Conservation (phyloP, 1,140 invertebrate genomes). For the Platyura marginata region DNA sequence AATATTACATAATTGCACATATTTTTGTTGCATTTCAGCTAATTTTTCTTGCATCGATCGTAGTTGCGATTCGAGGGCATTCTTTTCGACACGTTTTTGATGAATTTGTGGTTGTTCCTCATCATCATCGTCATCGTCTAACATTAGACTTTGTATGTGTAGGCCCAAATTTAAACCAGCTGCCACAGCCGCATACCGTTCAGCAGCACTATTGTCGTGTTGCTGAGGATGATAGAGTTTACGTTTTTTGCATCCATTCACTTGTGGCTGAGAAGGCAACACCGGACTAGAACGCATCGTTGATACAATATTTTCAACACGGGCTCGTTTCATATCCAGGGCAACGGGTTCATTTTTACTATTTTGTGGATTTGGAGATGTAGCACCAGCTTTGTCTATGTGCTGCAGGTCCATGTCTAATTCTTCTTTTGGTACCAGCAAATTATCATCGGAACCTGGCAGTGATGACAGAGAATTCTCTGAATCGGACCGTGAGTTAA, state of each 20-base stretch:
- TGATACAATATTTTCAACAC: constrained; percentile 87
- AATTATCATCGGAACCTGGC: constrained; percentile 34
- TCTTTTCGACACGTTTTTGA: constrained; percentile 68
- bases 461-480: constrained; percentile 44
- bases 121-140: constrained; percentile 50
- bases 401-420: constrained; percentile 31
- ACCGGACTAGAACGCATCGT: constrained; percentile 74
- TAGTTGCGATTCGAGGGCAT: constrained; percentile 65
- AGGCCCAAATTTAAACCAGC: constrained; percentile 27
- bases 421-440: constrained; percentile 40
- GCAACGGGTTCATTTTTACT: constrained; percentile 26
- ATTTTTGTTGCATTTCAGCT: constrained; percentile 79
- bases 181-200: constrained; percentile 40
- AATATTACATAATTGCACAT: constrained; percentile 65
- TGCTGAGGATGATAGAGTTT: constrained; percentile 95
- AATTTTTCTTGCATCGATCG: constrained; percentile 75
- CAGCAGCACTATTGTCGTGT: constrained; percentile 54
- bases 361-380: constrained; percentile 26
- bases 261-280: constrained; percentile 37
- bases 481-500: constrained; percentile 17
- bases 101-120: constrained; percentile 50
- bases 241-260: constrained; percentile 86
- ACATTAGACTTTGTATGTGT: constrained; percentile 25
- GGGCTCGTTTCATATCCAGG: constrained; percentile 67
- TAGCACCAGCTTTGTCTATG: constrained; percentile 20